Percentiles rank a stretch among this genome's conserved stretches.
Evolutionary conservation across 2,797 vertebrate species (phyloP).

Genomic region (Caiman crocodilus): DNA sequence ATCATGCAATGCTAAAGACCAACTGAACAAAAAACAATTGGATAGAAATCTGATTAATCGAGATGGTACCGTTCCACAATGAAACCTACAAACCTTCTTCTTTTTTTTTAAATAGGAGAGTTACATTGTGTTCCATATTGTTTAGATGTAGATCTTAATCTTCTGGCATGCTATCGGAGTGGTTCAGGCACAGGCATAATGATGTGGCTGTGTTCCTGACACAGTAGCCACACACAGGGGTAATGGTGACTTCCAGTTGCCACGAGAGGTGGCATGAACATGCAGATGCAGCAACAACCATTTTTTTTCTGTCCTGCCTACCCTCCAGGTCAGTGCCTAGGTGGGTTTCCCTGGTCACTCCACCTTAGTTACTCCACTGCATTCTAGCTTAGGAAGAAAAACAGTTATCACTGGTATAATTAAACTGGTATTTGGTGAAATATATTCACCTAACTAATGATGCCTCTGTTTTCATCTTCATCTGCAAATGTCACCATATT

Average conservation of each 20-base stretch:
- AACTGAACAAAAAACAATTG: neutral
- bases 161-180: neutral
- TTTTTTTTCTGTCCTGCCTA: too few relatives aligned
- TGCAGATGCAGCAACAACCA: too few relatives aligned
- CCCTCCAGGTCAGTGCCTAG: too few relatives aligned
- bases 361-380: too few relatives aligned
- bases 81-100: neutral
- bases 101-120: neutral
- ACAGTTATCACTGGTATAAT: neutral
- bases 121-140: neutral
- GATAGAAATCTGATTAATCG: neutral
- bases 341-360: too few relatives aligned
- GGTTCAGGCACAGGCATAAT: too few relatives aligned
- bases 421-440: neutral
- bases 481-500: neutral
- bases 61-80: neutral
- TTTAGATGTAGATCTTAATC: neutral
- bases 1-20: neutral
- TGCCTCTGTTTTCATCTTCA: neutral
- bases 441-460: fast-evolving
- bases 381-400: neutral
- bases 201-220: too few relatives aligned
- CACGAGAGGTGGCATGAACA: too few relatives aligned
- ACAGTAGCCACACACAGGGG: too few relatives aligned
- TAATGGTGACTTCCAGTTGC: too few relatives aligned